phyloP scores from a whole-genome alignment of 1,140 invertebrate genomes.

The Brachionus paranguensis region DNA sequence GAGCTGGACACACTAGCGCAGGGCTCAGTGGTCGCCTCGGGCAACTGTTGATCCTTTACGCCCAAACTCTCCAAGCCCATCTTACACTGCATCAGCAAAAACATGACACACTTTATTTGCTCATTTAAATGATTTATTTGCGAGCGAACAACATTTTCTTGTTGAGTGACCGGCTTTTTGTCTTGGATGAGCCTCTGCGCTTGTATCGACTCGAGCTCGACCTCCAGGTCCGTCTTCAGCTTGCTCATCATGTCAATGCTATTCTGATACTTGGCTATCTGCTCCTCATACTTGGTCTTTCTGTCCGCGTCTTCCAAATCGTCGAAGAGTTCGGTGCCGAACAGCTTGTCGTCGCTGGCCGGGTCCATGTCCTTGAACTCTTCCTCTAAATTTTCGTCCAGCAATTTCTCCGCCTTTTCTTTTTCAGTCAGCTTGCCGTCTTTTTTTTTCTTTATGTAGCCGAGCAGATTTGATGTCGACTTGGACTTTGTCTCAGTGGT shows the following conservation, averaged over 20 bases:
- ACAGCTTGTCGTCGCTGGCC: neutral
- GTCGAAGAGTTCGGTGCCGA: constrained; percentile 15
- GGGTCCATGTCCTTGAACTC: constrained; percentile 31
- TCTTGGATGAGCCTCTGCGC: neutral
- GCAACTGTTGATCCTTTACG: neutral
- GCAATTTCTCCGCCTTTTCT: neutral
- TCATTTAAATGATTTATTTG: constrained; percentile 35
- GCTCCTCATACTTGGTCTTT: constrained; percentile 8
- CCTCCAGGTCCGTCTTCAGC: constrained; percentile 4
- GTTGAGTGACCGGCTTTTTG: neutral
- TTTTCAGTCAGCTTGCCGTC: neutral
- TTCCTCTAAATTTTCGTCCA: neutral
- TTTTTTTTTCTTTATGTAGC: neutral
- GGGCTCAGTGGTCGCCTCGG: neutral
- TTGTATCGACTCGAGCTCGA: neutral
- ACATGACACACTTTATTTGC: constrained; percentile 23
- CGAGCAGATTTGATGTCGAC: neutral
- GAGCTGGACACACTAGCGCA: neutral
- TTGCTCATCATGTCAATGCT: constrained; percentile 24
- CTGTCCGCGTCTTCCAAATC: neutral
- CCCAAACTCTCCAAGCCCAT: neutral
- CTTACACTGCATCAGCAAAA: constrained; percentile 24
- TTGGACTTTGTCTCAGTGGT: neutral
- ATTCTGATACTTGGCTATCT: neutral
- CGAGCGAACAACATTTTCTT: neutral